Base-by-base conservation (phyloP, 2,888 invertebrate species). In the Panzeria rudis region DNA sequence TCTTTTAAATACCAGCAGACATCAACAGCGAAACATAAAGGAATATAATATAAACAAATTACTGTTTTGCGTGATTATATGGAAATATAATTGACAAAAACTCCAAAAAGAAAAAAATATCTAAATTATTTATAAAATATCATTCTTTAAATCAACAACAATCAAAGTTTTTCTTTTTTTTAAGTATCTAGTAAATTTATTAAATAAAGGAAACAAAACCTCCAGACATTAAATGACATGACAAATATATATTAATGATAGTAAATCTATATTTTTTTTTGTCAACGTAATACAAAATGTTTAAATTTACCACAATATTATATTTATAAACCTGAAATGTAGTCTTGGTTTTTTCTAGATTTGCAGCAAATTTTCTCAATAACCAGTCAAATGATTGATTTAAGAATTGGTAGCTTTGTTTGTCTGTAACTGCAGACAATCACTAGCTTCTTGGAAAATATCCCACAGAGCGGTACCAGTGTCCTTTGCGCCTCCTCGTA, bases 41-140 rank as follows among this genome's bases (percentile, higher is more conserved):
- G 1, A 17, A 47, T 50, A 66, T 54, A 72, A 35, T 47, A 17
- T 6, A 50, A 83, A 78, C 41, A 78, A 83, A 83, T 73, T 54
- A 83, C 77, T 52, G 61, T 78, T 54, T 83, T 25, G 78, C 78
- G 78, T 83, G 83, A 62, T 83, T 44, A 47, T 59, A 80, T 29
- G 35, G 61, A 78, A 59, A 56, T 66, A 50, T 62, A 62, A 56
- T 69, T 83, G 54, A 54, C 66, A 77, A 72, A 77, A 77, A 68
- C n/a, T 17, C 13, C 17, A 54, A 68, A 64, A 17, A n/a, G 8
- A 23, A 41, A 25, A 72, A 50, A 44, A 50, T 35, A 15, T 29
- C 6, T 41, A 56, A 25, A 66, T 50, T 35, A 20, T 52, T 13
- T 23, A 32, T 15, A 54, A 71, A 54, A 71, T 35, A 23, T 35